Percentiles rank a stretch among this genome's conserved stretches.
These are phyloP conservation scores for Irena cyanogastra DNA, from an alignment of 2,113 vertebrate species.

Conservation along the genomic window DNA sequence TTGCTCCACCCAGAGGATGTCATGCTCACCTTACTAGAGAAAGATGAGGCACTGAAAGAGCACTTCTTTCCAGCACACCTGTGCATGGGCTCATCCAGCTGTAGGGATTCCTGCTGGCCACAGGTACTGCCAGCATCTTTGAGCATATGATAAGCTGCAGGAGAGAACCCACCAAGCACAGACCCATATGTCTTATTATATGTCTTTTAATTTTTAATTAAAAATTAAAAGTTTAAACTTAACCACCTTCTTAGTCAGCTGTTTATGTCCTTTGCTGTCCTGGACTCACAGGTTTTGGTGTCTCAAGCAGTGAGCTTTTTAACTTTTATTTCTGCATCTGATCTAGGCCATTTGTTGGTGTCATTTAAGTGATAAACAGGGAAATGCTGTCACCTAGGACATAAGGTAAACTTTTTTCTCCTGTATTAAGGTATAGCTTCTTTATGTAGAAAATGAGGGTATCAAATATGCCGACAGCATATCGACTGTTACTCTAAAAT, in stretches of 20 bases:
- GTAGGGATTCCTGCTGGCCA: not conserved
- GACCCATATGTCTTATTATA: not conserved
- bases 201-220: no score
- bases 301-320: not conserved
- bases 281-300: not conserved
- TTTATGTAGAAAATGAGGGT: not conserved
- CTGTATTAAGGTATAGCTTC: not conserved
- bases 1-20: not conserved
- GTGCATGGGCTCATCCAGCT: not conserved
- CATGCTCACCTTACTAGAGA: not conserved
- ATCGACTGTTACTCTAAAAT: not conserved
- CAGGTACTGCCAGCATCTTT: not conserved
- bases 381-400: not conserved
- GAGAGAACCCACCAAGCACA: not conserved
- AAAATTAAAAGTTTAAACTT: not conserved
- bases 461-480: not conserved
- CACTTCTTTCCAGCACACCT: not conserved
- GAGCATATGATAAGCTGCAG: not conserved
- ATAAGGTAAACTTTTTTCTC: not conserved
- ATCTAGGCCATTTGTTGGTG: not conserved
- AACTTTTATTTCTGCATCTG: not conserved
- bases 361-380: not conserved
- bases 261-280: not conserved
- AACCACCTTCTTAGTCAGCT: not conserved
- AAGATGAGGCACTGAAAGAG: not conserved